These are phyloP conservation scores for Strix aluco DNA, from an alignment of 2,113 vertebrate genomes.

Conservation along the genomic window DNA sequence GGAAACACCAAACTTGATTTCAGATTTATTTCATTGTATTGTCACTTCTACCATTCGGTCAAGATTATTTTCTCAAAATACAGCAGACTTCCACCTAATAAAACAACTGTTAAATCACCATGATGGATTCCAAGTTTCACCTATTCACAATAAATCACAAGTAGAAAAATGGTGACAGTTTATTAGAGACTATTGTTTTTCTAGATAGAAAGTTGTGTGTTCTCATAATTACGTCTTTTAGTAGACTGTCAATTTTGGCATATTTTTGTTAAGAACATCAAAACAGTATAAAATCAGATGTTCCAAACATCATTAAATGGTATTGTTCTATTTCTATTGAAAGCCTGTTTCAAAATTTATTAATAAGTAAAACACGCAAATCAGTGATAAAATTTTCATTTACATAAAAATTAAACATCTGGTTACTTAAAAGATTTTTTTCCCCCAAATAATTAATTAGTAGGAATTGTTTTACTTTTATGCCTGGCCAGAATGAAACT, in stretches of 20 bases:
- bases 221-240: neutral
- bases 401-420: neutral
- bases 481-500: neutral
- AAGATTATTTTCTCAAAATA: neutral
- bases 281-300: neutral
- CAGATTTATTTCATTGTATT: neutral
- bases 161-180: neutral
- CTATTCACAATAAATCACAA: neutral
- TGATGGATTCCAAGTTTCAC: neutral
- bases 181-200: neutral
- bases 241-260: neutral
- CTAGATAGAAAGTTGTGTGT: neutral
- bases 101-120: neutral
- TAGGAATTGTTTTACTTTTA: neutral
- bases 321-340: neutral
- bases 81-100: neutral
- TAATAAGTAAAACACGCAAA: neutral
- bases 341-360: neutral
- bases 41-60: neutral
- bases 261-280: neutral
- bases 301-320: neutral
- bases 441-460: neutral
- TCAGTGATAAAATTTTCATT: neutral
- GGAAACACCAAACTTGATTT: neutral
- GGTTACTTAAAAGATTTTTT: neutral